Base-by-base conservation (phyloP, 2,797 vertebrate species). In the Nannoperca australis region DNA sequence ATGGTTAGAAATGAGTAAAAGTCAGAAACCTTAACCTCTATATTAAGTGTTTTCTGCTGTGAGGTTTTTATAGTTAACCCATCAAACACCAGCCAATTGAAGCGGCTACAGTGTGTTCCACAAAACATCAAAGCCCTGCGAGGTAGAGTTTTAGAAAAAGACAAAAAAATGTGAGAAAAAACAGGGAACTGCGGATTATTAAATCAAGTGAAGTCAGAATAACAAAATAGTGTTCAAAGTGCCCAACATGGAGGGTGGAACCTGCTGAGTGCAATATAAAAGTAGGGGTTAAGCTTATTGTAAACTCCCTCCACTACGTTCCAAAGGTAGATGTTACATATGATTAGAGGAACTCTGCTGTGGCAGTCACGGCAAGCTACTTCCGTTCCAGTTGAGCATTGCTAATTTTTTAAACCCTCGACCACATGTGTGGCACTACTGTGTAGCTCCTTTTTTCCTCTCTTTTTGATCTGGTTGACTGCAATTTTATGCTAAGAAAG, bases 251-350 rank as follows among this genome's bases (percentile, higher is more conserved):
- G 92, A 94, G 94, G 93, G 88, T 91, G 87, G 88, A 92, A 91
- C 96, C 95, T 94, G 95, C 96, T 97, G 96, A 90, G 95, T 90
- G 90, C 89, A 93, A 94, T 95, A 95, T 95, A 96, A 95, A 95
- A 95, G 94, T 94, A 88, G 94, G 92, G 96, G 96, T 96, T 96
- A 97, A 97, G 96, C 95, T 95, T 89, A 96, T 97, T 92, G 90
- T 95, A 96, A 97, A 96, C 93, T 95, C 92, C 88, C 91, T 90
- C 91, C 80, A 88, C 95, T 94, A 90, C 91, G 92, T 93, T 95
- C 95, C 92, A 93, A 89, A 93, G 94, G 92, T 94, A 94, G 94
- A 94, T 85, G 93, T 92, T 94, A 91, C 94, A 92, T 95, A 92
- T 95, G 93, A 95, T 95, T 93, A 94, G 94, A 93, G 81, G 94